These are phyloP conservation scores for Chunga burmeisteri DNA, from an alignment of 2,113 vertebrate species.

Conservation along the genomic window DNA sequence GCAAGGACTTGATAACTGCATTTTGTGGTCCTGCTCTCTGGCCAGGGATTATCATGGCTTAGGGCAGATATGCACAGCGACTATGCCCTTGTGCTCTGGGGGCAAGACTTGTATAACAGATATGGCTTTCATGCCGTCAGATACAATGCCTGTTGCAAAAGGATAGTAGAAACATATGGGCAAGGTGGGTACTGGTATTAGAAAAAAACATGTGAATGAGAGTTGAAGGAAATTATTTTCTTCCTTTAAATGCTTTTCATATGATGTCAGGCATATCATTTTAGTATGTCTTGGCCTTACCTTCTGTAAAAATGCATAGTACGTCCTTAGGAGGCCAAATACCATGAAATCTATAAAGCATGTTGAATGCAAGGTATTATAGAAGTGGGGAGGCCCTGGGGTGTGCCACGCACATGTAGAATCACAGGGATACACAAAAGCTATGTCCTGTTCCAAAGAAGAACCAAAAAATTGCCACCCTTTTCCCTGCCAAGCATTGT, in stretches of 20 bases:
- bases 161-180: not conserved
- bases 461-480: not conserved
- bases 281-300: not conserved
- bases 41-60: not conserved
- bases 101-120: not conserved
- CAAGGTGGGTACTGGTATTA: not conserved
- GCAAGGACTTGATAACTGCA: not conserved
- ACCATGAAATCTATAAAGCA: not conserved
- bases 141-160: not conserved
- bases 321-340: not conserved
- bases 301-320: not conserved
- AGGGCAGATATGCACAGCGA: not conserved
- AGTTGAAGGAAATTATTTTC: not conserved
- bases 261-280: not conserved
- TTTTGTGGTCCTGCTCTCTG: not conserved
- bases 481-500: not conserved
- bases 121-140: not conserved
- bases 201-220: not conserved
- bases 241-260: not conserved
- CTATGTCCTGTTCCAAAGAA: not conserved
- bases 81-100: not conserved
- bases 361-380: not conserved
- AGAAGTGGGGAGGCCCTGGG: not conserved
- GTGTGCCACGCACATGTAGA: not conserved
- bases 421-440: not conserved